phyloP scores from a whole-genome alignment of 2,888 invertebrate species.

The Empis livida region DNA sequence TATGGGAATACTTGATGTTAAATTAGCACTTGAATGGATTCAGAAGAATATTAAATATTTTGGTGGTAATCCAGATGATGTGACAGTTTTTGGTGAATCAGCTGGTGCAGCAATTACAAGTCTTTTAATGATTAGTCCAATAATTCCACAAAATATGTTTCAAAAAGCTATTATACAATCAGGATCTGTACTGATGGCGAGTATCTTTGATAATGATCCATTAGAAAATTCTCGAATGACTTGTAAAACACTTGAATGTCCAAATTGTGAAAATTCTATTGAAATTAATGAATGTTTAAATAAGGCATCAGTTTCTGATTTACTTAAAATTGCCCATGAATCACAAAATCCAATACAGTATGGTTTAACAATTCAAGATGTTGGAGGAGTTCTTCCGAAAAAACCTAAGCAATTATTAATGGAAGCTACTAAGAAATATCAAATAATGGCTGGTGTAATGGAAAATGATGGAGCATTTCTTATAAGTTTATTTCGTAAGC shows the following conservation, averaged over 20 bases:
- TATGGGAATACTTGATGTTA: slow-evolving; percentile 39
- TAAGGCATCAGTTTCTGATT: slow-evolving; percentile 18
- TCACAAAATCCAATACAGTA: slow-evolving; percentile 15
- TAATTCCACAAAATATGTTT: slow-evolving; percentile 29
- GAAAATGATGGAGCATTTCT: slow-evolving; percentile 35
- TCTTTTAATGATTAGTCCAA: slow-evolving; percentile 35
- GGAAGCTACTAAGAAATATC: slow-evolving; percentile 17
- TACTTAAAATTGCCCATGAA: slow-evolving; percentile 14
- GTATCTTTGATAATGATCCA: slow-evolving; percentile 37
- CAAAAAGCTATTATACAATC: slow-evolving; percentile 40
- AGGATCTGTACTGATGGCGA: slow-evolving; percentile 38
- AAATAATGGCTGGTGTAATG: slow-evolving; percentile 37
- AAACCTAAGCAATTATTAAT: slow-evolving; percentile 9
- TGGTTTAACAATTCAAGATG: slow-evolving; percentile 20
- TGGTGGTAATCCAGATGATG: slow-evolving; percentile 38
- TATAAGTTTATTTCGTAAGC: too few relatives aligned
- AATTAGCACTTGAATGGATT: slow-evolving; percentile 41
- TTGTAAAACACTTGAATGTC: slow-evolving; percentile 23
- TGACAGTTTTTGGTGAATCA: slow-evolving; percentile 43
- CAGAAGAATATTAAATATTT: slow-evolving; percentile 37
- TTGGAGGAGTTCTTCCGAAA: slow-evolving; percentile 20
- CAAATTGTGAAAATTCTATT: slow-evolving; percentile 17
- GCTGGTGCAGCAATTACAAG: slow-evolving; percentile 39
- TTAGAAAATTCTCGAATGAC: slow-evolving; percentile 23
- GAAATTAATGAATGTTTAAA: slow-evolving; percentile 22